phyloP scores from a whole-genome alignment of 2,113 vertebrate genomes.

The Plestiodon gilberti region DNA sequence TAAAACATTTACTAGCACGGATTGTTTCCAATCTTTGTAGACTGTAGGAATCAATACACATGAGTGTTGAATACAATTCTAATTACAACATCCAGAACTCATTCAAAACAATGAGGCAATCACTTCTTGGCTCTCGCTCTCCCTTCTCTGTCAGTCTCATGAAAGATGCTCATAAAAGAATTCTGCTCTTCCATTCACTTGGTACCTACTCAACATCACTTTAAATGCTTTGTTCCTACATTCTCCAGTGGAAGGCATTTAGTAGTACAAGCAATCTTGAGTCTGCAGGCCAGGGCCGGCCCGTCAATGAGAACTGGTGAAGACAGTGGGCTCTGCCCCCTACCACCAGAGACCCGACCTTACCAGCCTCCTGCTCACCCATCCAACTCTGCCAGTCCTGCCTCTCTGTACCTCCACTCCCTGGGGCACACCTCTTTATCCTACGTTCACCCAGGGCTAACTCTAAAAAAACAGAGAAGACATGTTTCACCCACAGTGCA shows the following conservation, averaged over 20 bases:
- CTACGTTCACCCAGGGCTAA: no score
- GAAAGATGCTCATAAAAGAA: conserved; percentile 4
- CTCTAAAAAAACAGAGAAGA: no score
- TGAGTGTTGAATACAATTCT: conserved; percentile 5
- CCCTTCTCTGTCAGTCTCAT: not conserved
- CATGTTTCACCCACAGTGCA: no score
- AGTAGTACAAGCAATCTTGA: not conserved
- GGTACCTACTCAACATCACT: not conserved
- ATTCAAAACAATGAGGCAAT: not conserved
- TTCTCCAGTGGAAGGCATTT: not conserved
- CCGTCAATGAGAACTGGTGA: no score
- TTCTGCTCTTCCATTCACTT: conserved; percentile 17
- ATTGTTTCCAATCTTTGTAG: conserved; percentile 19
- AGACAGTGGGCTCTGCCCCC: no score
- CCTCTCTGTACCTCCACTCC: no score
- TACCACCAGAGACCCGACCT: no score
- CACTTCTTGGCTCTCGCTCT: not conserved
- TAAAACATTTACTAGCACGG: conserved; percentile 28
- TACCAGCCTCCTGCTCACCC: no score
- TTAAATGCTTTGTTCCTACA: not conserved
- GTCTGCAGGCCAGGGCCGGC: no score
- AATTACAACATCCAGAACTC: conserved; percentile 1
- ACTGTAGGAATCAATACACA: not conserved
- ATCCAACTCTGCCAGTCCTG: no score
- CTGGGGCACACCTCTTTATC: no score